Evolutionary conservation across 2,797 vertebrate species (phyloP).

Genomic region (Malacoraja senta): DNA sequence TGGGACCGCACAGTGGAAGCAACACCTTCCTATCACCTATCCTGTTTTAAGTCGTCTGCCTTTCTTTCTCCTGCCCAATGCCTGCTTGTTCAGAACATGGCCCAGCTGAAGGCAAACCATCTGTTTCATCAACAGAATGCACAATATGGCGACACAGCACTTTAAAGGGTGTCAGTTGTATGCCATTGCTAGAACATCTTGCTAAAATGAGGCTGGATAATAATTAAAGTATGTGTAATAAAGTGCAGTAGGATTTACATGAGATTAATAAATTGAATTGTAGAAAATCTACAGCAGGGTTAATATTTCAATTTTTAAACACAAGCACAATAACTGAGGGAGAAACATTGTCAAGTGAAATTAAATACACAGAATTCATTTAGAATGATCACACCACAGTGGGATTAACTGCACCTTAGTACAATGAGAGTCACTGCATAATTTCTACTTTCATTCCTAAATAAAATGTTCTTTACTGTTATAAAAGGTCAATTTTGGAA

Average conservation of each 20-base stretch:
- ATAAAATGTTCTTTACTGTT: neutral
- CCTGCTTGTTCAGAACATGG: neutral
- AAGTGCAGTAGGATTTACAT: too few relatives aligned
- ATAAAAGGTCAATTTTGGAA: neutral
- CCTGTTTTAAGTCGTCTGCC: neutral
- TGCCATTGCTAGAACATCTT: conserved; percentile 11
- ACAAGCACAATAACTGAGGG: neutral
- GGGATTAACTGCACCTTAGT: neutral
- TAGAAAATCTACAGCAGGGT: too few relatives aligned
- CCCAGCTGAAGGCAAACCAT: conserved; percentile 46
- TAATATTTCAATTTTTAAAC: neutral
- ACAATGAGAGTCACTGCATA: neutral
- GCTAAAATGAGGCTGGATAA: neutral
- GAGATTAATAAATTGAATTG: neutral
- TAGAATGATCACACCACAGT: neutral
- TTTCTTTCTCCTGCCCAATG: conserved; percentile 7
- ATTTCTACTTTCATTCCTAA: neutral
- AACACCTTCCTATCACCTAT: conserved; percentile 13
- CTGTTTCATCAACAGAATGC: conserved; percentile 44
- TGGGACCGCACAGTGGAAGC: conserved; percentile 52
- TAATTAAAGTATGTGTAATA: neutral
- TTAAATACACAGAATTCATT: neutral
- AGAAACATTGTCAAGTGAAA: neutral
- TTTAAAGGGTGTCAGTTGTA: conserved; percentile 3
- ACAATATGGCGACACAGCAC: conserved; percentile 17